These are phyloP conservation scores for Apocheima hispidaria DNA, from an alignment of 2,888 invertebrate species.

Conservation along the genomic window DNA sequence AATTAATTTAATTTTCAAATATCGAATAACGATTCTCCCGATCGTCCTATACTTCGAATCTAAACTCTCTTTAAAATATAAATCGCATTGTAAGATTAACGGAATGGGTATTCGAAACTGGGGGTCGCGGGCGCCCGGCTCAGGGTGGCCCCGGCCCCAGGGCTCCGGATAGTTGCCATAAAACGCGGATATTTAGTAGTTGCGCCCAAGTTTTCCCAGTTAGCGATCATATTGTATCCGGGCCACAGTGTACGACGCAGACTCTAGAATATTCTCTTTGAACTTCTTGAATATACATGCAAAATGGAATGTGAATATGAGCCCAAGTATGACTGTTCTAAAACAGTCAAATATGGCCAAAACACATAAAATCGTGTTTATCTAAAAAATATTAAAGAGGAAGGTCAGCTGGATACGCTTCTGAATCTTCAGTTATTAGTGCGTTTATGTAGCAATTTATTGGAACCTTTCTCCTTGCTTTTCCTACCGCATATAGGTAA, in stretches of 20 bases:
- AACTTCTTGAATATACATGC: too few species aligned
- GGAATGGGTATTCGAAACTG: constrained; percentile 50
- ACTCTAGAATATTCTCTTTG: too few species aligned
- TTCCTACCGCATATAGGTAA: constrained; percentile 10
- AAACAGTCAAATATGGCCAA: too few species aligned
- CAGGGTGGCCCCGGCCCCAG: constrained; percentile 22
- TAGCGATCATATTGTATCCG: constrained; percentile 61
- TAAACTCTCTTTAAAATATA: constrained; percentile 34
- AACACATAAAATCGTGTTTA: too few species aligned
- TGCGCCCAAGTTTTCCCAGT: constrained; percentile 60
- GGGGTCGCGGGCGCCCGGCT: constrained; percentile 42
- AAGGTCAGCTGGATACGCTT: neutral
- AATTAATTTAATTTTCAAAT: too few species aligned
- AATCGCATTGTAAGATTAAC: constrained; percentile 39
- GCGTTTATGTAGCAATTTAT: neutral
- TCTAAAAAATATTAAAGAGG: too few species aligned
- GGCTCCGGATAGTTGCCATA: constrained; percentile 52
- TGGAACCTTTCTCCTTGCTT: neutral
- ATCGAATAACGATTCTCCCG: constrained; percentile 15
- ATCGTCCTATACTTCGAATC: constrained; percentile 15
- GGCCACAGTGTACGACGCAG: constrained; percentile 20
- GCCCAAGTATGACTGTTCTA: too few species aligned
- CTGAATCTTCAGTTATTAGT: too few species aligned
- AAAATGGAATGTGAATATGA: neutral
- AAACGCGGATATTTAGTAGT: constrained; percentile 65